Percentiles rank a stretch among this genome's conserved stretches.
Conservation (phyloP, 1,140 invertebrate genomes). For the Whitmania pigra region DNA sequence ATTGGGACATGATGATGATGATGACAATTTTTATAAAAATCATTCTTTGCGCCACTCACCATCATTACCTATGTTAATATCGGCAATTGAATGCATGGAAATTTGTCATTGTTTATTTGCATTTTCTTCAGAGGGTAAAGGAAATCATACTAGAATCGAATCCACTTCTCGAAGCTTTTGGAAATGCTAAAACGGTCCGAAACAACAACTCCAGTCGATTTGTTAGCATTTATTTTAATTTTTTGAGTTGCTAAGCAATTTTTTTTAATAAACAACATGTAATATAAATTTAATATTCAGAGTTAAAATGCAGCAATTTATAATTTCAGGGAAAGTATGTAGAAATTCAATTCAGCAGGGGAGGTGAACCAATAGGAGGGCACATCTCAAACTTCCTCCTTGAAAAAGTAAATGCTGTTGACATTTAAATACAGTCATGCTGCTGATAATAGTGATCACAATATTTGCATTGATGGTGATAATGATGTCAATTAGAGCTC, state of each 20-base stretch:
- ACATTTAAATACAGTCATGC: not conserved
- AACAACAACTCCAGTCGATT: conserved; percentile 89
- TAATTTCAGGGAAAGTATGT: conserved; percentile 61
- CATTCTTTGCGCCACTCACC: too few species aligned
- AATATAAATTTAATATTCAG: too few species aligned
- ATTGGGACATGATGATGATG: too few species aligned
- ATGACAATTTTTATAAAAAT: too few species aligned
- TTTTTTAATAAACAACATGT: too few species aligned
- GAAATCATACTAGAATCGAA: conserved; percentile 87
- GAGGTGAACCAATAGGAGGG: conserved; percentile 62
- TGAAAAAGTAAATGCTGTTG: conserved; percentile 50
- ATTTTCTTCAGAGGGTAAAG: conserved; percentile 50
- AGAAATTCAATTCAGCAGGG: conserved; percentile 61
- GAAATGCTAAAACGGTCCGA: conserved; percentile 87
- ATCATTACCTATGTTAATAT: too few species aligned
- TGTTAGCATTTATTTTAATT: conserved; percentile 52
- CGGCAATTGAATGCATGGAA: too few species aligned
- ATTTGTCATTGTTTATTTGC: conserved; percentile 11
- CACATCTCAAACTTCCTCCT: conserved; percentile 65
- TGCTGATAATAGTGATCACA: not conserved
- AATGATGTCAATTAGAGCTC: too few species aligned
- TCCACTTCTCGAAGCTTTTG: conserved; percentile 82
- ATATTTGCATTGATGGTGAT: too few species aligned
- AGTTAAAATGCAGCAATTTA: too few species aligned
- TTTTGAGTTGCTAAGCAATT: not conserved